Evolutionary conservation across 2,888 invertebrate genomes (phyloP), one percentile per base, ranked within the genome.

Genomic region (Polyommatus icarus): DNA sequence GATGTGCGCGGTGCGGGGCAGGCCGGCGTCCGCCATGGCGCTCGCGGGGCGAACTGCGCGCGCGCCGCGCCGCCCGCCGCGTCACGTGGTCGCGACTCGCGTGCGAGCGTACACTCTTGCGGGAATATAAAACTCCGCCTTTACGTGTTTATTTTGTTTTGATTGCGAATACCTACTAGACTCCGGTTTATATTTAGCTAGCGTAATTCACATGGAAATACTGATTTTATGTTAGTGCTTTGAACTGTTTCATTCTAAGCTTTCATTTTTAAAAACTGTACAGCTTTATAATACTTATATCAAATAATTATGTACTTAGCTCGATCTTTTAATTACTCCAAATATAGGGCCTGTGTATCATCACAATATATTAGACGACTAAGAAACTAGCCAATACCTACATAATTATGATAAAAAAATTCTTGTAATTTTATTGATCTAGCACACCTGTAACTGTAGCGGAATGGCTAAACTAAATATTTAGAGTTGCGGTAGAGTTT

Each of bases 1-100:
- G 90, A 98, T 98, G 95, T 98, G 97, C 91, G 97, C 90, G 87
- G 94, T 89, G 88, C 94, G 92, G 86, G 94, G 92, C 90, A 93
- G 91, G 93, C 95, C 94, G 91, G 94, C 92, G 94, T 95, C 94
- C 94, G 95, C 95, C 95, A 95, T 95, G 94, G 93, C 90, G 91
- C 91, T 93, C 91, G 90, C 90, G 89, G 88, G 85, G 88, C 91
- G 90, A 91, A 91, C 91, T 91, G 92, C 92, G 91, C 92, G 90
- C 90, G 90, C 84, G 83, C 84, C 80, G 54, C 80, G 0, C 18
- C 90, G 90, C 83, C 90, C 84, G 81, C 82, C 82, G 80, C 85
- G 82, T 81, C 82, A 81, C 82, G 83, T 82, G 82, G 81, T 82
- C 83, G 81, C 80, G 87, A 82, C 81, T 82, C 83, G 81, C 80